Conservation (phyloP, 2,797 vertebrate species). For the Enoplosus armatus region DNA sequence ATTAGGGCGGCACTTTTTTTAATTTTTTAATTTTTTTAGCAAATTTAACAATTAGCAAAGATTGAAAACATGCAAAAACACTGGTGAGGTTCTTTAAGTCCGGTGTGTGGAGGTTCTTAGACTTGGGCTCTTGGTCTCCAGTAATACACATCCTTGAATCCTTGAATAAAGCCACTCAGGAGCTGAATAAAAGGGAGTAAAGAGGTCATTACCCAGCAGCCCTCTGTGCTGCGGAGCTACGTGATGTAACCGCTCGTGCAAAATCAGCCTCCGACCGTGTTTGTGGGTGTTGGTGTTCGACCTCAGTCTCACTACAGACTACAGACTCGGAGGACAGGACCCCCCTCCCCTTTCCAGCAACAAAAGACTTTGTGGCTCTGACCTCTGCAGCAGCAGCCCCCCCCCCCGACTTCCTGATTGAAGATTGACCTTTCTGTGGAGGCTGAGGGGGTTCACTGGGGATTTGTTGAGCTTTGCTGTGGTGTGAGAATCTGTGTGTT, state of each 20-base stretch:
- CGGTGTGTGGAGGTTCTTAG: too few relatives aligned
- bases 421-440: conserved; percentile 63
- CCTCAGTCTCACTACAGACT: conserved; percentile 29
- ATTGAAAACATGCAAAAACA: too few relatives aligned
- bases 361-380: conserved; percentile 40
- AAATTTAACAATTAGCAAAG: too few relatives aligned
- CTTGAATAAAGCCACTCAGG: neutral
- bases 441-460: conserved; percentile 28
- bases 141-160: neutral
- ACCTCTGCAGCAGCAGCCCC: conserved; percentile 37
- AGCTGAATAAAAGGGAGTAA: conserved; percentile 1
- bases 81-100: too few relatives aligned
- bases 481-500: conserved; percentile 22
- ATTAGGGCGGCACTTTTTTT: too few relatives aligned
- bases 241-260: conserved; percentile 23
- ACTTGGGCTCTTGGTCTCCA: too few relatives aligned
- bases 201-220: conserved; percentile 30
- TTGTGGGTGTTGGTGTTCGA: conserved; percentile 29
- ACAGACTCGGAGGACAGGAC: conserved; percentile 35
- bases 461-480: conserved; percentile 56
- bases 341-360: conserved; percentile 1
- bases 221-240: conserved; percentile 2
- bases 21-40: too few relatives aligned
- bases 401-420: conserved; percentile 53
- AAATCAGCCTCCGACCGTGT: conserved; percentile 30